A percentile compares a stretch with the other conserved stretches of the same genome.
phyloP scores from a whole-genome alignment of 2,797 vertebrate species.

The Luscinia luscinia region DNA sequence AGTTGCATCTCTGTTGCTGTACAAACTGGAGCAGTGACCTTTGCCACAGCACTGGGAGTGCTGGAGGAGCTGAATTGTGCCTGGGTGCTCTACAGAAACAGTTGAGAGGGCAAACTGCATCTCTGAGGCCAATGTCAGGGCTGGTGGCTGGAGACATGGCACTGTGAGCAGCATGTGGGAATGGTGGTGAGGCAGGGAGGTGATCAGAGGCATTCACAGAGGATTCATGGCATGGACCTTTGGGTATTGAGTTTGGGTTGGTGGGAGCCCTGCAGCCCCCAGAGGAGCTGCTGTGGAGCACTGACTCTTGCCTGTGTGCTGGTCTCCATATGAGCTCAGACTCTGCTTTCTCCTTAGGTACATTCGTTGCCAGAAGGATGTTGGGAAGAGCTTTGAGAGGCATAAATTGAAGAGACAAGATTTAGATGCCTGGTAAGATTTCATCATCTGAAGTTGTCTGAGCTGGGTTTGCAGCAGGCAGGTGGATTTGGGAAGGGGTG shows the following conservation, averaged over 20 bases:
- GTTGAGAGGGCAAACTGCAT: neutral
- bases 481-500: neutral
- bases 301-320: neutral
- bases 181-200: neutral
- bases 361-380: conserved; percentile 96
- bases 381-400: conserved; percentile 90
- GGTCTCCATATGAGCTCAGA: fast-evolving
- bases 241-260: neutral
- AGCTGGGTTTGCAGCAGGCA: neutral
- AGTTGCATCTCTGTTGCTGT: neutral
- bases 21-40: neutral
- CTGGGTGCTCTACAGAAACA: neutral
- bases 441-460: neutral
- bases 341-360: conserved; percentile 79
- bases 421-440: conserved; percentile 89
- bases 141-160: neutral
- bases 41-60: neutral
- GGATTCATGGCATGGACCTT: neutral
- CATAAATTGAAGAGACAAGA: conserved; percentile 96
- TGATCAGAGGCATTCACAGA: neutral
- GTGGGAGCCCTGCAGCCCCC: neutral
- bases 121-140: neutral
- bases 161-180: fast-evolving
- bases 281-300: neutral
- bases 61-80: neutral